Base-by-base conservation (phyloP, 2,888 invertebrate species). In the Oxyteleia sp. region DNA sequence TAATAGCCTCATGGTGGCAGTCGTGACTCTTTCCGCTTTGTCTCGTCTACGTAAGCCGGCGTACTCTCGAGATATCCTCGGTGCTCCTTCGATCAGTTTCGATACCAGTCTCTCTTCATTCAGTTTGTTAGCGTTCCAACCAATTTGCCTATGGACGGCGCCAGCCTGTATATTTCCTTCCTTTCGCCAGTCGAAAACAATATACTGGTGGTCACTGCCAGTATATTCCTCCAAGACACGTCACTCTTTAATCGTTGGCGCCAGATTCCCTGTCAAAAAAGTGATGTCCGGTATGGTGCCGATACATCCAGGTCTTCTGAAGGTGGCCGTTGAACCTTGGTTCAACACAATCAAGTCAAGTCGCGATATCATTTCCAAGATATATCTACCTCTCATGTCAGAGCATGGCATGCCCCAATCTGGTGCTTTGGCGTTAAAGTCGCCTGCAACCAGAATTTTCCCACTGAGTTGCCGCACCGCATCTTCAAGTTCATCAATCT, bases 301-400 rank as follows among this genome's bases (percentile, higher is more conserved):
- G 1, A 43, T n/a, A 29, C 26, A 75, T 2, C 79, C 84, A 7
- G 69, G 45, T 49, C 79, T 61, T 51, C 84, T 78, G 26, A 80
- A 80, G 4, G 80, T 83, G 1, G 79, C 10, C 5, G 74, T 63
- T 16, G 49, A 74, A 13, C 82, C 84, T 5, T 69, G 78, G 55
- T 86, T 86, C 4, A 80, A 16, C 11, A 87, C 26, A 3, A 66
- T 51, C 13, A 87, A 80, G 16, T 82, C 76, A 7, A 68, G 59
- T 57, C 86, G 84, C 29, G 85, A 75, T 1, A 76, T 82, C 82
- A 88, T 84, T 45, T 87, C 87, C 57, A 85, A 51, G 5, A 87
- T 66, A 4, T 74, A 61, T 49, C 72, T 80, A 45, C 84, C 84
- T 29, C 87, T 78, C 41, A 13, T 82, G 71, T 87, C 78, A 3